phyloP scores from a whole-genome alignment of 2,113 vertebrate genomes.

The Microtus pennsylvanicus region DNA sequence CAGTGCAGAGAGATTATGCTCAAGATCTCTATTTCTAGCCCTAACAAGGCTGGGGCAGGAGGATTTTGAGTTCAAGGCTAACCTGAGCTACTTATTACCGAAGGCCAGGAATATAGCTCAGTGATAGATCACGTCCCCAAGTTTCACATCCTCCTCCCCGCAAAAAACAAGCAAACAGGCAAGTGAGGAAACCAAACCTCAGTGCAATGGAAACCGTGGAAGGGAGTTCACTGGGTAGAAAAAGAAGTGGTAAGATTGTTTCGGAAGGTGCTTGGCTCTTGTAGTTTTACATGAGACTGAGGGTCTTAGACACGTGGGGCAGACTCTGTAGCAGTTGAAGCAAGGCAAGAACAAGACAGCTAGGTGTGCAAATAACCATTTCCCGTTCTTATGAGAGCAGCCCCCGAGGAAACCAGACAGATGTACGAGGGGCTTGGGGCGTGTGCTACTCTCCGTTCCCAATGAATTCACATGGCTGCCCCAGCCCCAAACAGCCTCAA shows the following conservation, averaged over 20 bases:
- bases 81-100: background rate
- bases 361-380: background rate
- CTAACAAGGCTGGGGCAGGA: background rate
- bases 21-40: background rate
- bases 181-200: background rate
- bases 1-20: background rate
- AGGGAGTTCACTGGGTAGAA: background rate
- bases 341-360: background rate
- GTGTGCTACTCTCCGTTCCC: background rate
- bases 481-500: background rate
- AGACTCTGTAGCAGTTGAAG: background rate
- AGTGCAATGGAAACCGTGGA: background rate
- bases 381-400: background rate
- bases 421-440: background rate
- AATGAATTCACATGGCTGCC: background rate
- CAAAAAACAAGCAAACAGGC: background rate
- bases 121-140: background rate
- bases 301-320: background rate
- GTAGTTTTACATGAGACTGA: background rate
- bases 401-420: background rate
- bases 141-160: background rate
- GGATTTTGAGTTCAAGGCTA: background rate
- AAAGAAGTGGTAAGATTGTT: background rate
- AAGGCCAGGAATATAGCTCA: background rate
- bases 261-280: background rate